Conservation (phyloP, 2,113 vertebrate species). For the Tyrannus savana region DNA sequence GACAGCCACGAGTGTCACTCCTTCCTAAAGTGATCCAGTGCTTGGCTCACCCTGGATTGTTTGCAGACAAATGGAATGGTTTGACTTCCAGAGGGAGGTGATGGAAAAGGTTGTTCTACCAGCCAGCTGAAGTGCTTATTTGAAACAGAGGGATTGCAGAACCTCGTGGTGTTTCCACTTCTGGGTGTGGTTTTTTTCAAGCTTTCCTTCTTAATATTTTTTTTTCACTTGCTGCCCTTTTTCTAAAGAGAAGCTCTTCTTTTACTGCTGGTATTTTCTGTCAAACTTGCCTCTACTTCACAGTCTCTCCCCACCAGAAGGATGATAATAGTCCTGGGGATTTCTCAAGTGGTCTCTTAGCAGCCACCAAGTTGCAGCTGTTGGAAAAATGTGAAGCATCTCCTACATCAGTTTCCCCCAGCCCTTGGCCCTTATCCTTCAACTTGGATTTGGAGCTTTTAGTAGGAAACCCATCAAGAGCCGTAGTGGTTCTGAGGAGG, state of each 20-base stretch:
- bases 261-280: background rate
- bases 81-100: background rate
- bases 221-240: background rate
- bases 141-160: background rate
- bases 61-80: background rate
- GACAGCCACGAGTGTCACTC: background rate
- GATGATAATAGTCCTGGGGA: background rate
- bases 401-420: conserved; percentile 3
- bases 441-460: conserved; percentile 3
- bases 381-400: conserved; percentile 49
- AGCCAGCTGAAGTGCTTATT: background rate
- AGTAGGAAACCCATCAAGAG: background rate
- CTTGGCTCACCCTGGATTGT: background rate
- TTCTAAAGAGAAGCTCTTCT: background rate
- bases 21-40: fast-evolving
- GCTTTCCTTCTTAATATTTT: background rate
- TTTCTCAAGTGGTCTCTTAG: conserved; percentile 49
- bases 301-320: background rate
- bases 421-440: background rate
- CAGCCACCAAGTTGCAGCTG: conserved; percentile 42
- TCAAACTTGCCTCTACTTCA: background rate
- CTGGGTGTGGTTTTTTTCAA: background rate
- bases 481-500: conserved; percentile 30
- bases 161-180: background rate
- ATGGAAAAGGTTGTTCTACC: background rate